phyloP scores from a whole-genome alignment of 1,140 invertebrate genomes.

The Hypsibius dujardini region DNA sequence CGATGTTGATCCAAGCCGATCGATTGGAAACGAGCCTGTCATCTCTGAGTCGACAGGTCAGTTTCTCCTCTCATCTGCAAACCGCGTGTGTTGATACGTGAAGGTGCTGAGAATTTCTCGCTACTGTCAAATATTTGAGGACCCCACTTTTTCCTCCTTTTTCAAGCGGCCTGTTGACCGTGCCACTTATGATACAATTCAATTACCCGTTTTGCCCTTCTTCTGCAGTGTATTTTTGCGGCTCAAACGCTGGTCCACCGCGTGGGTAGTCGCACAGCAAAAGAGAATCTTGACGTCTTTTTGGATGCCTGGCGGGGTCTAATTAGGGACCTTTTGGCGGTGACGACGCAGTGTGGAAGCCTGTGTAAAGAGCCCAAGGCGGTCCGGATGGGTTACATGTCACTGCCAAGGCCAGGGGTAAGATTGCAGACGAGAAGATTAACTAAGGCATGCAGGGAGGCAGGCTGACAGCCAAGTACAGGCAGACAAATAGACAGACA shows the following conservation, averaged over 20 bases:
- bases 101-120: too few relatives aligned
- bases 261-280: conserved; percentile 79
- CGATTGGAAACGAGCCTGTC: conserved; percentile 17
- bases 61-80: background rate
- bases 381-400: conserved; percentile 48
- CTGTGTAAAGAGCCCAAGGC: background rate
- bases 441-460: too few relatives aligned
- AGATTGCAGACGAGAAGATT: too few relatives aligned
- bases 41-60: conserved; percentile 10
- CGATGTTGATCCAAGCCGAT: conserved; percentile 15
- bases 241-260: conserved; percentile 73
- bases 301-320: conserved; percentile 91
- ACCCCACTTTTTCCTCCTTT: too few relatives aligned
- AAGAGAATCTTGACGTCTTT: conserved; percentile 94
- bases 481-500: too few relatives aligned
- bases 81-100: too few relatives aligned
- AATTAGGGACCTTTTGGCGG: conserved; percentile 61
- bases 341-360: conserved; percentile 37
- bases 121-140: conserved; percentile 3
- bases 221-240: conserved; percentile 65
- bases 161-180: background rate
- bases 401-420: conserved; percentile 76
- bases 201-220: background rate
- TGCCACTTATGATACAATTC: background rate
- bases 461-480: too few relatives aligned